These are phyloP conservation scores for Penelope pileata DNA, from an alignment of 2,113 vertebrate species.

Conservation along the genomic window DNA sequence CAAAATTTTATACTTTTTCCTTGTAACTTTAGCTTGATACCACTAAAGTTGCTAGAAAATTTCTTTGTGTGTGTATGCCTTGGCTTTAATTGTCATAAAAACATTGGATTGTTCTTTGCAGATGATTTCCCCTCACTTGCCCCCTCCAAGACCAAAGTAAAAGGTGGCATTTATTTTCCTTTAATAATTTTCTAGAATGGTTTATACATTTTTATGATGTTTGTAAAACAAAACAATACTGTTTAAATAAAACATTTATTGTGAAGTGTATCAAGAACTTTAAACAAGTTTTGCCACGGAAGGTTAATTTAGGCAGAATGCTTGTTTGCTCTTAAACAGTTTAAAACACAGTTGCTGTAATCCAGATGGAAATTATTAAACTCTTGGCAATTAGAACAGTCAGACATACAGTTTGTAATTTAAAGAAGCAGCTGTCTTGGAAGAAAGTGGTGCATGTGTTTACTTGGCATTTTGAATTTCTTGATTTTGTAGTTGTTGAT, in stretches of 20 bases:
- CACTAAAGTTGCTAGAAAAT: background rate
- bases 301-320: background rate
- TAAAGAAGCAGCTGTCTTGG: background rate
- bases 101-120: background rate
- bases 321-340: background rate
- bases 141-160: background rate
- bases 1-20: background rate
- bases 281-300: no score
- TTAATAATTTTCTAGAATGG: background rate
- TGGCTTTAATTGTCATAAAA: background rate
- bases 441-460: background rate
- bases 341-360: background rate
- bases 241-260: conserved; percentile 4
- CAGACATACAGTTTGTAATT: background rate
- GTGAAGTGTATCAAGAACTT: background rate
- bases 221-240: background rate
- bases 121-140: background rate
- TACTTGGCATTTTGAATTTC: background rate
- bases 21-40: background rate
- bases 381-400: background rate
- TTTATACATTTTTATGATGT: background rate
- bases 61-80: background rate
- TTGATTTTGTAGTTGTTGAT: background rate
- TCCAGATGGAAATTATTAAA: background rate
- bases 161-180: background rate